phyloP scores from a whole-genome alignment of 2,888 invertebrate species.

The Fragum sueziense region DNA sequence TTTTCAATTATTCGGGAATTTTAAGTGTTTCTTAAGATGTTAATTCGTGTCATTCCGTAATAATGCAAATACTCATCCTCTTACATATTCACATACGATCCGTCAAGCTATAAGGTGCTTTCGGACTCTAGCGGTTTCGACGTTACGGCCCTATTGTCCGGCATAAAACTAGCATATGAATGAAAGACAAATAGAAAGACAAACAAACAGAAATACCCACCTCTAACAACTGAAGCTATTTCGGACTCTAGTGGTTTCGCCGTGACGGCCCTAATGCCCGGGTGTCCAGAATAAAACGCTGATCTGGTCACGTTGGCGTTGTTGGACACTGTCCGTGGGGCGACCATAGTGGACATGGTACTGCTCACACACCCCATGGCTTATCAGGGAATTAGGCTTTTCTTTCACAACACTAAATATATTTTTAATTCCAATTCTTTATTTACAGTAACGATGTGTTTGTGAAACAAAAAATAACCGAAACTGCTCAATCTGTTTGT shows the following conservation, averaged over 20 bases:
- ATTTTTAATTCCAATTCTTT: no score
- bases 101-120: background rate
- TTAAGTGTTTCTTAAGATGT: background rate
- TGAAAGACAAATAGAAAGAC: background rate
- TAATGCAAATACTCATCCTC: background rate
- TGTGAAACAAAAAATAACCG: no score
- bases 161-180: background rate
- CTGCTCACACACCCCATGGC: background rate
- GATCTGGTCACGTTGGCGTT: background rate
- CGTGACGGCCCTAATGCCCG: background rate
- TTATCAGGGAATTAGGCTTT: background rate
- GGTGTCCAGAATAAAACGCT: conserved; percentile 3
- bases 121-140: background rate
- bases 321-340: background rate
- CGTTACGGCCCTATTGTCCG: background rate
- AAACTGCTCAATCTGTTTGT: no score
- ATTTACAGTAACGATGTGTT: no score
- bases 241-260: background rate
- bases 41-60: background rate
- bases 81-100: background rate
- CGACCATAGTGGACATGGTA: background rate
- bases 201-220: background rate
- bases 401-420: no score
- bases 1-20: no score
- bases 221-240: background rate